phyloP scores from a whole-genome alignment of 64 coral and sea anemone genomes.

The Montipora capricornis region DNA sequence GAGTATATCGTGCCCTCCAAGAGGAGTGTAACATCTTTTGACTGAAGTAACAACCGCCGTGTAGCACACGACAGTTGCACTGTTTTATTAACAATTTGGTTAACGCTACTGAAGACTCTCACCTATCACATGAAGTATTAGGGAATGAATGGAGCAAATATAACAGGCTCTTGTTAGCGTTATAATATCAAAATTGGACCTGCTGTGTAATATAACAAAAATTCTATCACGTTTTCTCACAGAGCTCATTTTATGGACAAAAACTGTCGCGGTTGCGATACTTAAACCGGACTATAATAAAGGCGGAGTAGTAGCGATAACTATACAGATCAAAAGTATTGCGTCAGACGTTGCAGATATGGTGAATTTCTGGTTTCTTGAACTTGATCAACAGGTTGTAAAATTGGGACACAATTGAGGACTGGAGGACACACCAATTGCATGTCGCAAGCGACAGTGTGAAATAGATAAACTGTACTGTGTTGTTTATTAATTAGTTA shows the following conservation, averaged over 20 bases:
- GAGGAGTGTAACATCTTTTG: background rate
- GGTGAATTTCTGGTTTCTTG: background rate
- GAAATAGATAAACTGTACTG: background rate
- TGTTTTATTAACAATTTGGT: background rate
- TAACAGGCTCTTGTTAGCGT: background rate
- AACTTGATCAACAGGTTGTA: background rate
- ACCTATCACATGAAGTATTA: background rate
- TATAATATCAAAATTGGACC: slow-evolving; percentile 20
- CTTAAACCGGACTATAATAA: too few relatives aligned
- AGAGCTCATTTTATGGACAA: background rate
- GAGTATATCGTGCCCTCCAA: background rate
- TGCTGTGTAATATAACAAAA: background rate
- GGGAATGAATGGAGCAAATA: background rate
- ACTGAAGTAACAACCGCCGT: background rate
- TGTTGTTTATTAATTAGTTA: background rate
- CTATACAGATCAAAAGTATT: too few relatives aligned
- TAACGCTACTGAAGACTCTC: background rate
- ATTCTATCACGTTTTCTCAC: slow-evolving; percentile 22
- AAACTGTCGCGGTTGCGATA: too few relatives aligned
- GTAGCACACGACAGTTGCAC: background rate
- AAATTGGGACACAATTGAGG: background rate
- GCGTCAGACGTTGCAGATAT: background rate
- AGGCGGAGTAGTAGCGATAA: too few relatives aligned
- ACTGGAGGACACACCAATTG: background rate
- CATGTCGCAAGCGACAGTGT: background rate